phyloP scores from a whole-genome alignment of 2,113 vertebrate species.

The Sinocyclocheilus anophthalmus region DNA sequence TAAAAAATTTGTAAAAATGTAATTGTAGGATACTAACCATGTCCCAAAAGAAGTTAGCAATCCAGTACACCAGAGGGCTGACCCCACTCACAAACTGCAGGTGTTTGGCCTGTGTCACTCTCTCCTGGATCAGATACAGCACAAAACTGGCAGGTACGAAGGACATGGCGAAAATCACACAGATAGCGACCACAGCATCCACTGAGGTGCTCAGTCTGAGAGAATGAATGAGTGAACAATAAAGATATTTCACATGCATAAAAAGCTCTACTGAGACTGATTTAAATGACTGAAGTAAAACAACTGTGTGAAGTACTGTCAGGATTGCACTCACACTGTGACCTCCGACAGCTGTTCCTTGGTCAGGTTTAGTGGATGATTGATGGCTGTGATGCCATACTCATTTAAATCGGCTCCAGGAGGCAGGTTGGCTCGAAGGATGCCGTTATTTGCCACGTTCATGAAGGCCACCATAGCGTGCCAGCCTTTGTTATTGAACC shows the following conservation, averaged over 20 bases:
- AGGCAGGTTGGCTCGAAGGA: slow-evolving; percentile 83
- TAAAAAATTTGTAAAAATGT: too few species aligned
- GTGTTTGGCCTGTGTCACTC: slow-evolving; percentile 90
- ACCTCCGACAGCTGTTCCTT: slow-evolving; percentile 88
- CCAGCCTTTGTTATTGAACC: slow-evolving; percentile 98
- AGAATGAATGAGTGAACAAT: background rate
- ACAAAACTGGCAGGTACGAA: slow-evolving; percentile 93
- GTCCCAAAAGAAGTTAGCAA: slow-evolving; percentile 91
- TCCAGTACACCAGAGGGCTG: slow-evolving; percentile 86
- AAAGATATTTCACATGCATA: background rate
- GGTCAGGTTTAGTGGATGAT: slow-evolving; percentile 92
- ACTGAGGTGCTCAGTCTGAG: slow-evolving; percentile 88
- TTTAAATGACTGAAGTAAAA: background rate
- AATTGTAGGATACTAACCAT: slow-evolving; percentile 77
- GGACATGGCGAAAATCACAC: slow-evolving; percentile 94
- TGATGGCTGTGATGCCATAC: slow-evolving; percentile 86
- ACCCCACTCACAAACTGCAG: slow-evolving; percentile 94
- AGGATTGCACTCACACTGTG: slow-evolving; percentile 30
- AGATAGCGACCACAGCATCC: slow-evolving; percentile 89
- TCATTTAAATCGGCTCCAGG: slow-evolving; percentile 75
- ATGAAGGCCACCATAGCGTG: slow-evolving; percentile 91
- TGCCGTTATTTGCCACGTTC: slow-evolving; percentile 89
- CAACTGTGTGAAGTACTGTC: background rate
- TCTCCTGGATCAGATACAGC: slow-evolving; percentile 92
- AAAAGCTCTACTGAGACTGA: background rate